Conservation (phyloP, 2,113 vertebrate genomes). For the Carollia perspicillata region DNA sequence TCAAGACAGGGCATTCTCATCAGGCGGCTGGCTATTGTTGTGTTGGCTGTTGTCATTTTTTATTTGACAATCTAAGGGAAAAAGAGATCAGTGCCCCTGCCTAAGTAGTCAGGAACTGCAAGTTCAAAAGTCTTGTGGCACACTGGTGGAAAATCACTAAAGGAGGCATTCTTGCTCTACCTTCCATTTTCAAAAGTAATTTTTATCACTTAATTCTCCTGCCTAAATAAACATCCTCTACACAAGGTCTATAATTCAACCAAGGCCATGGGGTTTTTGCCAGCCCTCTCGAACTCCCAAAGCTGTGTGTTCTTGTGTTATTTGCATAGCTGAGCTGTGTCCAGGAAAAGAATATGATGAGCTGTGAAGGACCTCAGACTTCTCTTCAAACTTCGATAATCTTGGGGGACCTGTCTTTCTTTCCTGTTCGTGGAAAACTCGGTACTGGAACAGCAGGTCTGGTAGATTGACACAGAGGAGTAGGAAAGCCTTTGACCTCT, state of each 20-base stretch:
- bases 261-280: constrained; percentile 22
- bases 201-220: constrained; percentile 37
- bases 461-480: neutral
- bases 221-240: neutral
- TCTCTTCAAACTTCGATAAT: constrained; percentile 9
- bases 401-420: neutral
- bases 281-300: neutral
- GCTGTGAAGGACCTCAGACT: constrained; percentile 5
- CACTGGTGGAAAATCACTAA: neutral
- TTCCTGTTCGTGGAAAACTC: constrained; percentile 26
- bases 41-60: neutral
- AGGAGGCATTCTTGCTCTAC: neutral
- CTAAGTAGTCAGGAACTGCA: neutral
- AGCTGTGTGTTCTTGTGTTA: neutral
- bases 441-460: neutral
- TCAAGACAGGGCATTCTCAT: neutral
- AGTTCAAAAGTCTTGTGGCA: neutral
- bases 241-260: neutral
- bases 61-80: neutral
- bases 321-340: neutral
- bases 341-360: neutral
- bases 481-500: constrained; percentile 22
- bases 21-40: neutral
- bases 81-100: neutral
- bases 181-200: neutral